Conservation (phyloP, 1,140 invertebrate species). For the Cardiocondyla obscurior region DNA sequence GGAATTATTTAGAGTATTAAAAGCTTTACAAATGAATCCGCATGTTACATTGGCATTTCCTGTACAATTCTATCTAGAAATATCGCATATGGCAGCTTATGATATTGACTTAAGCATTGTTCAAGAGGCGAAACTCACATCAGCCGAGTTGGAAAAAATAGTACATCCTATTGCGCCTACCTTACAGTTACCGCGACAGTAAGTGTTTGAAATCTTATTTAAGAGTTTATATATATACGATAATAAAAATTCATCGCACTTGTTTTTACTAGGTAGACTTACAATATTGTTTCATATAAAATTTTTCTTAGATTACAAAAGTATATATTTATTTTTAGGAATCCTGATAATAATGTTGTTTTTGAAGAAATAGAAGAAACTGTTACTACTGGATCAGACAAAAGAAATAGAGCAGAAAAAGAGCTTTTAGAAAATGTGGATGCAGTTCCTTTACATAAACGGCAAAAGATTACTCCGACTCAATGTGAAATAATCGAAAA, state of each 20-base stretch:
- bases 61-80: conserved; percentile 71
- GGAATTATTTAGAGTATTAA: conserved; percentile 70
- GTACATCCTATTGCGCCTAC: conserved; percentile 74
- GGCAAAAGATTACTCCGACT: conserved; percentile 1
- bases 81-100: conserved; percentile 73
- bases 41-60: conserved; percentile 69
- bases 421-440: conserved; percentile 15
- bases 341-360: conserved; percentile 39
- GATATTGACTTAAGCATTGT: conserved; percentile 69
- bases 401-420: conserved; percentile 27
- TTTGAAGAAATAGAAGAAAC: conserved; percentile 15
- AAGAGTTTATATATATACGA: background rate
- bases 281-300: too few relatives aligned
- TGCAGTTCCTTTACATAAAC: conserved; percentile 30
- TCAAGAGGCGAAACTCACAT: conserved; percentile 69
- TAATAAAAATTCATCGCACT: too few relatives aligned
- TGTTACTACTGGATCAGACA: background rate
- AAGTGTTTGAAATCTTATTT: conserved; percentile 30
- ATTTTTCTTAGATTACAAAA: conserved; percentile 13
- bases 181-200: conserved; percentile 62
- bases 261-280: too few relatives aligned
- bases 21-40: conserved; percentile 71
- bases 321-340: conserved; percentile 51
- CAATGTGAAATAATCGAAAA: background rate
- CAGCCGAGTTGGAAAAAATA: conserved; percentile 75